Conservation (phyloP, 1,140 invertebrate species). For the Agraylea sexmaculata region DNA sequence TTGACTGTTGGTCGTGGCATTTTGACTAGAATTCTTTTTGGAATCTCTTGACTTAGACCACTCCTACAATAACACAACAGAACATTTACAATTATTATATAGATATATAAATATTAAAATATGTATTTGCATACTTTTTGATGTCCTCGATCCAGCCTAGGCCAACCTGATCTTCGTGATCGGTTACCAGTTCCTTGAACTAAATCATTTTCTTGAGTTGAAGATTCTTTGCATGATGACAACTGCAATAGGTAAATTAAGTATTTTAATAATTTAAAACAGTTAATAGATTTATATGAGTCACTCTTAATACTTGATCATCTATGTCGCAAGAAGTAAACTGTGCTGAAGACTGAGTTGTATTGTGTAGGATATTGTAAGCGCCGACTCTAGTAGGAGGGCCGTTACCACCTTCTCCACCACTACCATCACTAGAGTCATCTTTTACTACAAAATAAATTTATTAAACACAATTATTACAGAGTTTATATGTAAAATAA, state of each 20-base stretch:
- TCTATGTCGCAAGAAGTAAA: conserved; percentile 18
- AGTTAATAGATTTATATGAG: background rate
- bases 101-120: background rate
- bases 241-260: conserved; percentile 9
- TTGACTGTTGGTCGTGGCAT: conserved; percentile 25
- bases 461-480: background rate
- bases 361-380: conserved; percentile 20
- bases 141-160: conserved; percentile 15
- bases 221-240: conserved; percentile 20
- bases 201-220: conserved; percentile 18
- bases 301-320: conserved; percentile 15
- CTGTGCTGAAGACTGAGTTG: conserved; percentile 14
- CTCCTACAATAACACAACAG: conserved; percentile 27
- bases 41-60: conserved; percentile 36
- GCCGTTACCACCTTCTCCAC: conserved; percentile 1
- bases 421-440: conserved; percentile 17
- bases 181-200: conserved; percentile 4
- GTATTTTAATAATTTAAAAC: background rate
- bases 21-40: conserved; percentile 35
- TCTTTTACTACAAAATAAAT: conserved; percentile 15
- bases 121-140: conserved; percentile 11
- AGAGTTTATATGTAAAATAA: background rate
- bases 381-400: conserved; percentile 17
- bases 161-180: conserved; percentile 16
- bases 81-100: background rate